phyloP scores from a whole-genome alignment of 2,113 vertebrate species.

The Apteryx mantelli region DNA sequence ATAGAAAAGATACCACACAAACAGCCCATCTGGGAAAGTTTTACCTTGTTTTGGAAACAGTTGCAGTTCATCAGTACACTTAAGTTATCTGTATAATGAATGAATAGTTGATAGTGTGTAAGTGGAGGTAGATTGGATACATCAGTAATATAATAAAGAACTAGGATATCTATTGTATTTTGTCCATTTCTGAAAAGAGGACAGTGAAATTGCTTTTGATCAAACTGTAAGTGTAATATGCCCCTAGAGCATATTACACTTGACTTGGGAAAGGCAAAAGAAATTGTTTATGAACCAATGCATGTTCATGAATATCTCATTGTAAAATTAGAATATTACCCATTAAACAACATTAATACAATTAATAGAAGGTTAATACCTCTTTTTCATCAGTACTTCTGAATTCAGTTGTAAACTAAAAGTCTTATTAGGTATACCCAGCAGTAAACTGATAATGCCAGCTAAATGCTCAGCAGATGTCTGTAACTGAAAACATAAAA shows the following conservation, averaged over 20 bases:
- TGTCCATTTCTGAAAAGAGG: neutral
- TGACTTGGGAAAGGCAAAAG: neutral
- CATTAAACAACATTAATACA: constrained; percentile 42
- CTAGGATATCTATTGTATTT: neutral
- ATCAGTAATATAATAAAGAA: neutral
- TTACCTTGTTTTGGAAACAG: neutral
- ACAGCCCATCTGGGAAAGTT: neutral
- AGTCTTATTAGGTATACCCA: constrained; percentile 70
- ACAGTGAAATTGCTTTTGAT: neutral
- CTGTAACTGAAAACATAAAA: constrained; percentile 80
- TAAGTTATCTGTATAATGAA: neutral
- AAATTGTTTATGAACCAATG: neutral
- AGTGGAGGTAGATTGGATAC: neutral
- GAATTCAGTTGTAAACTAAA: constrained; percentile 70
- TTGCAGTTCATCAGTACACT: neutral
- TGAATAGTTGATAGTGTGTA: neutral
- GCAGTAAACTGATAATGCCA: constrained; percentile 70
- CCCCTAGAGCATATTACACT: neutral
- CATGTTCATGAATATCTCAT: constrained; percentile 22
- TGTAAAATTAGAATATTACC: constrained; percentile 42
- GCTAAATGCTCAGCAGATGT: constrained; percentile 79
- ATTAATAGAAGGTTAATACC: constrained; percentile 63
- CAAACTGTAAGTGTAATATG: neutral
- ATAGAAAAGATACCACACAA: neutral
- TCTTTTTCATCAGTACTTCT: constrained; percentile 60